Evolutionary conservation across 2,113 vertebrate genomes (phyloP).

Genomic region (Nycticebus coucang): DNA sequence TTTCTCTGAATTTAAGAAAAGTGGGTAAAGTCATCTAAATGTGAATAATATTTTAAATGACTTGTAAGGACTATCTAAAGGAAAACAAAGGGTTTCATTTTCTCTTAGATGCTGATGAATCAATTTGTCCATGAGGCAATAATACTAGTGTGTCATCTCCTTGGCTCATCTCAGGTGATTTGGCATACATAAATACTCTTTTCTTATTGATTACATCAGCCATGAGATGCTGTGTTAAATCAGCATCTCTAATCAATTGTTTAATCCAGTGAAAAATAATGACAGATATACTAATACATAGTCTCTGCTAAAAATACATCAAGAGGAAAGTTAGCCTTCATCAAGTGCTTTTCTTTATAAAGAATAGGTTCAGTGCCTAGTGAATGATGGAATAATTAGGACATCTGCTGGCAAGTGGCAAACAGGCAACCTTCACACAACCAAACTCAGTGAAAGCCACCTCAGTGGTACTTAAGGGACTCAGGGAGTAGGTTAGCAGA

Average conservation of each 20-base stretch:
- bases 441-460: constrained; percentile 8
- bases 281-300: not conserved
- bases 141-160: constrained; percentile 42
- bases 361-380: constrained; percentile 30
- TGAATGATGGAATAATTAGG: constrained; percentile 82
- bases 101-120: constrained; percentile 41
- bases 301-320: not conserved
- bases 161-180: constrained; percentile 22
- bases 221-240: constrained; percentile 39
- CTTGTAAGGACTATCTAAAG: not conserved
- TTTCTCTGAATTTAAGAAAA: constrained; percentile 33
- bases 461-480: not conserved
- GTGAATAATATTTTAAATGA: constrained; percentile 41
- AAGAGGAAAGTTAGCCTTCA: not conserved
- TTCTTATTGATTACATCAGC: constrained; percentile 36
- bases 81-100: constrained; percentile 56
- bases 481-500: not conserved
- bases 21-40: constrained; percentile 22
- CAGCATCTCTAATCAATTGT: constrained; percentile 44
- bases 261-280: constrained; percentile 47
- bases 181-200: not conserved
- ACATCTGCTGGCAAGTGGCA: constrained; percentile 84
- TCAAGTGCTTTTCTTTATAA: constrained; percentile 48
- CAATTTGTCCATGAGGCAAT: constrained; percentile 36
- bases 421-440: constrained; percentile 60